These are phyloP conservation scores for Cyprinodon brontotheroides DNA, from an alignment of 2,113 vertebrate species.

Conservation along the genomic window DNA sequence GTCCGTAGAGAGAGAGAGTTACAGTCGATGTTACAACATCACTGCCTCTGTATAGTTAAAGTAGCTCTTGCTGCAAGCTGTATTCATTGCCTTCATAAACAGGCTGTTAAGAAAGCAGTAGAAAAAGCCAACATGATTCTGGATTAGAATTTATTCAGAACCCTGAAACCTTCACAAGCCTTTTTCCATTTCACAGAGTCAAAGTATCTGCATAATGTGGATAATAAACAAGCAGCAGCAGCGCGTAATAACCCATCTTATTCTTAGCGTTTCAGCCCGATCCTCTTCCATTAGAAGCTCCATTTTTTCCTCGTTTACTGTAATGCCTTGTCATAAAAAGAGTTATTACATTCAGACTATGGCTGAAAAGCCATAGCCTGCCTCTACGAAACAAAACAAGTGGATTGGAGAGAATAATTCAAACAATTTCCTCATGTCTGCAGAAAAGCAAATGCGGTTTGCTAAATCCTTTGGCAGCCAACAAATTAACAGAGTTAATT, in stretches of 20 bases:
- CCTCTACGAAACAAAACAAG: background rate
- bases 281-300: background rate
- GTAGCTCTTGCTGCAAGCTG: no score
- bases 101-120: background rate
- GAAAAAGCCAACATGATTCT: background rate
- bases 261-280: background rate
- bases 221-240: background rate
- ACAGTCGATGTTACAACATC: background rate
- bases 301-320: background rate
- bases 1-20: background rate
- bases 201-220: background rate
- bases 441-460: background rate
- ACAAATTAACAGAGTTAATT: background rate
- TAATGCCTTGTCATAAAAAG: background rate
- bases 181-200: background rate
- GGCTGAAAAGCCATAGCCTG: background rate
- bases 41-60: background rate
- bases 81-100: background rate
- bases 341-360: background rate
- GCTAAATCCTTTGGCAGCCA: background rate
- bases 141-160: background rate
- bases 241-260: background rate
- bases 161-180: background rate
- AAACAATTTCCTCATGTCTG: background rate
- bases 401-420: background rate